These are phyloP conservation scores for Lasioglossum lativentre DNA, from an alignment of 2,888 invertebrate species.

Conservation along the genomic window DNA sequence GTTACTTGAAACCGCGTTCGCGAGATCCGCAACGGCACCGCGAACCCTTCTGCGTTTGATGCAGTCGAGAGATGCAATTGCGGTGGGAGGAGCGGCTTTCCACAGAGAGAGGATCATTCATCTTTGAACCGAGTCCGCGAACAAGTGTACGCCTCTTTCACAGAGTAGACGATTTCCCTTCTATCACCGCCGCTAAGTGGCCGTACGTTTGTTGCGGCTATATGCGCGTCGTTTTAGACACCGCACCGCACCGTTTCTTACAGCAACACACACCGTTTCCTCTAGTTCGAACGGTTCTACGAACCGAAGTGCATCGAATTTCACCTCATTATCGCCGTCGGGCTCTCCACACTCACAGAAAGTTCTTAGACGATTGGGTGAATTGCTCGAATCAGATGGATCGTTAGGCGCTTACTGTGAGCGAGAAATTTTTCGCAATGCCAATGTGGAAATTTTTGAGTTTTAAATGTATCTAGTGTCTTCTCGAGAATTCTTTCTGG, in stretches of 20 bases:
- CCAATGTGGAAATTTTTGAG: background rate
- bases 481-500: no score
- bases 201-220: background rate
- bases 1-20: constrained; percentile 29
- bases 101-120: constrained; percentile 21
- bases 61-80: background rate
- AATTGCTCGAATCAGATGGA: background rate
- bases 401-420: background rate
- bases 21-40: constrained; percentile 27
- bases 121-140: background rate
- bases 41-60: constrained; percentile 27
- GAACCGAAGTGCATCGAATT: background rate
- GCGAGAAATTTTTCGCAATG: background rate
- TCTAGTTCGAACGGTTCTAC: constrained; percentile 2
- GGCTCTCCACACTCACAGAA: background rate
- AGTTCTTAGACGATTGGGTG: background rate
- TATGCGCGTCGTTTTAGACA: background rate
- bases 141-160: constrained; percentile 16
- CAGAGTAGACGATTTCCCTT: constrained; percentile 7
- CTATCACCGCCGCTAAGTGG: background rate
- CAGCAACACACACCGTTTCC: background rate
- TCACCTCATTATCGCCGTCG: background rate
- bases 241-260: background rate
- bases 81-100: constrained; percentile 6
- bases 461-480: background rate